A percentile compares a stretch with the other conserved stretches of the same genome.
Evolutionary conservation across 2,797 vertebrate genomes (phyloP).

Genomic region (Glossophaga mutica): DNA sequence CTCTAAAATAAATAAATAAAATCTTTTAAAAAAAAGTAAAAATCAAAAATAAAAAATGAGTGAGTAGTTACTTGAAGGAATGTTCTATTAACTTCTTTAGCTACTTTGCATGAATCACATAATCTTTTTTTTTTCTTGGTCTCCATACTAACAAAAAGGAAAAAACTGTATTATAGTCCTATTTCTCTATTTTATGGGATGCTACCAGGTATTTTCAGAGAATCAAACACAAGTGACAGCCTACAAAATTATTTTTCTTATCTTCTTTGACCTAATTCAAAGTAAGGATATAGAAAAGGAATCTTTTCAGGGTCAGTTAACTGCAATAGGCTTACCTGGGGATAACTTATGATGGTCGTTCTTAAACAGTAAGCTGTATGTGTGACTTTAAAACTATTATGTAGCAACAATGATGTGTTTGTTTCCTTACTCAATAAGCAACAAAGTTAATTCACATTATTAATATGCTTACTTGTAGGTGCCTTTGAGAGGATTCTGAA

Average conservation of each 20-base stretch:
- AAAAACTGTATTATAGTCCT: background rate
- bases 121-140: background rate
- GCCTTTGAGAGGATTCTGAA: background rate
- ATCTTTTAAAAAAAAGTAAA: too few species aligned
- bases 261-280: background rate
- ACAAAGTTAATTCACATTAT: background rate
- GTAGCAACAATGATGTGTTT: background rate
- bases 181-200: background rate
- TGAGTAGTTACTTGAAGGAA: background rate
- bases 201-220: background rate
- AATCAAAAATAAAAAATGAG: background rate
- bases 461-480: background rate
- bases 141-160: background rate
- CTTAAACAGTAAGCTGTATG: background rate
- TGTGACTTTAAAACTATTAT: constrained; percentile 26
- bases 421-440: background rate
- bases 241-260: background rate
- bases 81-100: background rate
- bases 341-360: background rate
- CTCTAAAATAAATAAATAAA: too few species aligned
- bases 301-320: background rate
- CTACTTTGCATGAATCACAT: background rate
- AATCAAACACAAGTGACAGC: background rate
- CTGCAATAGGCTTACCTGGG: background rate
- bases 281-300: background rate